Base-by-base conservation (phyloP, 2,113 vertebrate genomes). In the Maccullochella peelii region DNA sequence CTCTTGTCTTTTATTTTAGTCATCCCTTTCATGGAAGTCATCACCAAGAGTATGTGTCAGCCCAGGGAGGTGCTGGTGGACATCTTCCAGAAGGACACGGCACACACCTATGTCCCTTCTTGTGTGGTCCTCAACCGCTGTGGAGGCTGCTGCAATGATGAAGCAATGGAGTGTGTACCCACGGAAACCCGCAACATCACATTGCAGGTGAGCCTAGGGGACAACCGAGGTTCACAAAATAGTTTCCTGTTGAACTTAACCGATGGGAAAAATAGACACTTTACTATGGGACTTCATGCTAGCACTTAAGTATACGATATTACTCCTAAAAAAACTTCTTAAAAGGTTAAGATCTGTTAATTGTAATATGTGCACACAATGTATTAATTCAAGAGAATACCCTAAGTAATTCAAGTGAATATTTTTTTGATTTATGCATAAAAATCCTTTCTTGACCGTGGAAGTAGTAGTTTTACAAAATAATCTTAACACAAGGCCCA, bases 121-220 rank as follows among this genome's bases (percentile, higher is more conserved):
- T 98, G 97, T 6, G 97, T 99, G 68, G 96, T 96, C 72, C 93
- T 99, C 77, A 95, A 94, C 83, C 96, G 97, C 79, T 99, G 98
- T 44, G 97, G 95, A 0, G 98, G 98, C 81, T 99, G 96, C 94
- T 99, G 98, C 89, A 96, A 86, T 0, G 98, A 99, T 1, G 98
- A 99, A 82, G 94, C 95, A 1, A 88, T 97, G 68, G 97, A 99
- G 93, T 99, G 98, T 21, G 96, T 97, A 33, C 96, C 97, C 58
- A 95, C 94, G 0, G 95, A 96, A 78, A 95, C 96, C 40, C 92
- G 91, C 82, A 99, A 99, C 44, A 79, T 97, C 90, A 99, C 97
- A 0, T 94, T 99, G 97, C 95, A 97, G 97, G 98, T 98, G 89
- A 94, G 77, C 10, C 21, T 16, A 1, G 6, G 23, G 15, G 20